Evolutionary conservation across 2,113 vertebrate species (phyloP).

Genomic region (Nothocercus julius): DNA sequence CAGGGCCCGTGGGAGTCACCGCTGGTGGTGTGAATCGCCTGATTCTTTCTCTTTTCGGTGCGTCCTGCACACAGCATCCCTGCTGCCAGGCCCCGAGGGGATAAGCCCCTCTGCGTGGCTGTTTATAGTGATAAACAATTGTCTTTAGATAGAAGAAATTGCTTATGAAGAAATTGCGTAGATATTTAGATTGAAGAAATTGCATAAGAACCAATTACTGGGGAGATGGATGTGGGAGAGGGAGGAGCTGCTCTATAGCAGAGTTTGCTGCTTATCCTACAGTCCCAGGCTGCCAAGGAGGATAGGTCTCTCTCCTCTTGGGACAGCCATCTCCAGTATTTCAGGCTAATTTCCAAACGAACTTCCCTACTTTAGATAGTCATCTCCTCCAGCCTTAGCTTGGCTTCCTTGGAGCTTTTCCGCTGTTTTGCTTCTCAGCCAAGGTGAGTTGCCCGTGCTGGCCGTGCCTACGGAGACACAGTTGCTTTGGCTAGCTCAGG

Average conservation of each 20-base stretch:
- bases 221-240: neutral
- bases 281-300: neutral
- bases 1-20: neutral
- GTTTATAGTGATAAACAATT: neutral
- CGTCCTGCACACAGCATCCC: neutral
- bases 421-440: neutral
- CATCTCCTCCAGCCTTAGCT: neutral
- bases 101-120: rapidly evolving
- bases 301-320: neutral
- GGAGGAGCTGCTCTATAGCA: neutral
- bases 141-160: neutral
- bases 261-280: neutral
- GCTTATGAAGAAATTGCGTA: neutral
- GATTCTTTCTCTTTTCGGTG: neutral
- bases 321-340: neutral
- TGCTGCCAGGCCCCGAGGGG: neutral
- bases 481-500: neutral
- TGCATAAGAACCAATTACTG: neutral
- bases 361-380: neutral
- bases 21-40: neutral
- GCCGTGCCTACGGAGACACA: neutral
- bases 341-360: neutral
- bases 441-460: neutral
- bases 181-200: neutral
- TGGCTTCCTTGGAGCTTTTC: neutral